These are phyloP conservation scores for Arctia plantaginis DNA, from an alignment of 2,888 invertebrate genomes.

Conservation along the genomic window DNA sequence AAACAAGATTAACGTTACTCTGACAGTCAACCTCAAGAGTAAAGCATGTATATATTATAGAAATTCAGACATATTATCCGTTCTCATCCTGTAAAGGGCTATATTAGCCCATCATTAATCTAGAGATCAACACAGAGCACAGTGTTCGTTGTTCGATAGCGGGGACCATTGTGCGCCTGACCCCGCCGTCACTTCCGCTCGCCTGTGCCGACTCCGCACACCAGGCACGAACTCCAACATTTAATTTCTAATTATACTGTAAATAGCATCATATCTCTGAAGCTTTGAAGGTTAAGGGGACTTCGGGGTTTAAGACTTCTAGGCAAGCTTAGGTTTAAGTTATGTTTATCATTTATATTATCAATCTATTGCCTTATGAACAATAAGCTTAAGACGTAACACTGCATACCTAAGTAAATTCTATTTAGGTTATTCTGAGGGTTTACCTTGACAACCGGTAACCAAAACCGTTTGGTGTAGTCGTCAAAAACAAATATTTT, in stretches of 20 bases:
- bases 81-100: background rate
- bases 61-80: background rate
- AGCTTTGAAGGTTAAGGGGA: background rate
- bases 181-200: conserved; percentile 42
- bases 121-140: conserved; percentile 23
- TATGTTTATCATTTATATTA: background rate
- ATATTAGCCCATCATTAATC: conserved; percentile 24
- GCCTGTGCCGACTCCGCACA: conserved; percentile 44
- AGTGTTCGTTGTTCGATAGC: conserved; percentile 36
- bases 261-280: background rate
- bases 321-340: background rate
- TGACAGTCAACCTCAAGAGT: background rate
- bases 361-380: background rate
- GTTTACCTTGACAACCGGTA: background rate
- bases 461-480: background rate
- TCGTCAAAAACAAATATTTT: background rate
- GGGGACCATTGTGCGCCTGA: conserved; percentile 34
- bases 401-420: background rate
- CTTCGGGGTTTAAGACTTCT: background rate
- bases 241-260: conserved; percentile 25
- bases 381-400: background rate
- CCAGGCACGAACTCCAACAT: conserved; percentile 47
- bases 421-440: background rate
- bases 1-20: background rate
- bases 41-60: background rate